Conservation (phyloP, 2,888 invertebrate species). For the Ophion ventricosus region DNA sequence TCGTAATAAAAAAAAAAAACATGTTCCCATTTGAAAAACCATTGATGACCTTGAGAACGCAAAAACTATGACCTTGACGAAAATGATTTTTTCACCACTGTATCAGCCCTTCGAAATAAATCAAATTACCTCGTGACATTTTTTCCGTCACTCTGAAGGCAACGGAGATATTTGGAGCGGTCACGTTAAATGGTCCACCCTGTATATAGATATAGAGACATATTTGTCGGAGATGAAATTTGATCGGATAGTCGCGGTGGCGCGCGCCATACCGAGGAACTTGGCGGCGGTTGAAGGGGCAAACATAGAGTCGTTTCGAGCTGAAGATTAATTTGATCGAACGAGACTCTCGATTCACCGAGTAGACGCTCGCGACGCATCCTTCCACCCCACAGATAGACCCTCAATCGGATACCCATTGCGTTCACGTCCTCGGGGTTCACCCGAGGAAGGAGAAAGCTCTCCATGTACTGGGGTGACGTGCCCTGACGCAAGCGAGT, state of each 20-base stretch:
- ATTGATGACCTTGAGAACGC: no score
- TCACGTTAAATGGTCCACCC: no score
- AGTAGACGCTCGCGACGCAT: slow-evolving; percentile 96
- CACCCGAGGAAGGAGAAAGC: slow-evolving; percentile 94
- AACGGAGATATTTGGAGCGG: no score
- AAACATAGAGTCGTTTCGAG: slow-evolving; percentile 96
- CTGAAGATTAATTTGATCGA: slow-evolving; percentile 94
- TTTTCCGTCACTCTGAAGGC: no score
- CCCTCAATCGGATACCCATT: slow-evolving; percentile 94
- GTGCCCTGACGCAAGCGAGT: slow-evolving; percentile 96
- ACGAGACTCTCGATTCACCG: slow-evolving; percentile 95
- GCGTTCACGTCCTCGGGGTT: slow-evolving; percentile 97
- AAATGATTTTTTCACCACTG: no score
- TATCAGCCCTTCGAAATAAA: no score
- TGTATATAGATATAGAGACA: background rate
- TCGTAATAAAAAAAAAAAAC: no score
- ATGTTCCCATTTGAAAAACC: no score
- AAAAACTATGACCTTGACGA: no score
- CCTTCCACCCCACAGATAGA: slow-evolving; percentile 94
- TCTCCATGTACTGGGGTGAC: slow-evolving; percentile 96
- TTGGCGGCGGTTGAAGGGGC: slow-evolving; percentile 87
- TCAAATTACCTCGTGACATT: no score
- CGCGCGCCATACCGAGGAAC: slow-evolving; percentile 74
- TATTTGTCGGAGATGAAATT: no score
- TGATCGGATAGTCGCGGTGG: background rate